A percentile compares a stretch with the other conserved stretches of the same genome.
These are phyloP conservation scores for Tapirus terrestris DNA, from an alignment of 2,113 vertebrate genomes.

Conservation along the genomic window DNA sequence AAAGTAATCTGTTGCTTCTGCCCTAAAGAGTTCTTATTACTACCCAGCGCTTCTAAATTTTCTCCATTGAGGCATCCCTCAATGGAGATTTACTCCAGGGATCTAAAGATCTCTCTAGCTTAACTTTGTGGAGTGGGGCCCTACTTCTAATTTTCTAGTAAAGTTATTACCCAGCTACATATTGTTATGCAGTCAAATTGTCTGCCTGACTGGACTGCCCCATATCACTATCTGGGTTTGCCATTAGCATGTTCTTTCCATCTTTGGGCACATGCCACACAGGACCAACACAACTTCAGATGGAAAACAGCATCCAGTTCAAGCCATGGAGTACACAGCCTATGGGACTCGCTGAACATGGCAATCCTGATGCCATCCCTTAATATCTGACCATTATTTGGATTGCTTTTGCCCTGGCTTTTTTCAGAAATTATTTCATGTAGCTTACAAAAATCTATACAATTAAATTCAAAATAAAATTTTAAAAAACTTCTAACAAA, in stretches of 20 bases:
- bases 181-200: background rate
- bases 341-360: background rate
- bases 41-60: background rate
- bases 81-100: background rate
- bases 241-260: background rate
- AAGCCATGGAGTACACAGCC: background rate
- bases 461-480: slow-evolving; percentile 43
- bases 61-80: background rate
- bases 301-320: background rate
- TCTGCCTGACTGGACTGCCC: background rate
- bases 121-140: background rate
- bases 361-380: background rate
- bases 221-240: background rate
- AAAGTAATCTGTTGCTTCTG: background rate
- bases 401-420: background rate
- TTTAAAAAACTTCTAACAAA: background rate
- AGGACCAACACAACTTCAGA: background rate
- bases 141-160: background rate
- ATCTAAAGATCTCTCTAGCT: background rate
- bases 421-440: background rate
- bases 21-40: background rate
- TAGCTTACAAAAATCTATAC: background rate
- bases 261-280: background rate
- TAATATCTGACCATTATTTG: background rate
- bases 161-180: background rate